Evolutionary conservation across 2,888 invertebrate genomes (phyloP), one percentile per base, ranked within the genome.

Genomic region (Clitarchus hookeri): DNA sequence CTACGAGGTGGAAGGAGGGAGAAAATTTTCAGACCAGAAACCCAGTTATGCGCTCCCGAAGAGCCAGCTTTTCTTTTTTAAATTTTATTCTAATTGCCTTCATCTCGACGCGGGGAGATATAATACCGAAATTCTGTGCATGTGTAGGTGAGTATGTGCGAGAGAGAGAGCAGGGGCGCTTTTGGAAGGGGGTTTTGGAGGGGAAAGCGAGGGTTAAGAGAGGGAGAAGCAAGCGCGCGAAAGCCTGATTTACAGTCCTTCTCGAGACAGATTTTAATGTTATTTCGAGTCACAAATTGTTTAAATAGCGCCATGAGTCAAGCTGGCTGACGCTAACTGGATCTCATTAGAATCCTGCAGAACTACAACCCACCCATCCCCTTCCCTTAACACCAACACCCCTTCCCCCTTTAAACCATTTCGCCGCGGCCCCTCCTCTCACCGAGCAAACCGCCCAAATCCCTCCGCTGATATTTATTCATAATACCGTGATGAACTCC

Each of bases 231-330:
- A 87, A 87, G 86, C 87, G 90, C 89, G 91, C 91, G 91, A 91
- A 92, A 92, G 91, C 92, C 92, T 92, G 91, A 92, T 92, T 92
- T 92, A 92, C 91, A 91, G 91, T 91, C 91, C 91, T 91, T 90
- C 91, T 90, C 88, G 90, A 91, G 91, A 92, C 92, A 92, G 92
- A 92, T 92, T 92, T 92, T 92, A 92, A 92, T 91, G 92, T 91
- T 92, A 92, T 92, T 93, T 91, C 93, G 92, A 91, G 90, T 91
- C 92, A 91, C 88, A 92, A 92, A 92, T 92, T 92, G 92, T 92
- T 92, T 92, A 92, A 92, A 92, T 92, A 92, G 92, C 92, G 90
- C 91, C 92, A 92, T 92, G 92, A 92, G 91, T 92, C 92, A 92
- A 91, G 90, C 89, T 1, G 89, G 90, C 89, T 91, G 92, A 92